Evolutionary conservation across 2,113 vertebrate genomes (phyloP), one percentile per base, ranked within the genome.

Genomic region (Bolborhynchus lineola): DNA sequence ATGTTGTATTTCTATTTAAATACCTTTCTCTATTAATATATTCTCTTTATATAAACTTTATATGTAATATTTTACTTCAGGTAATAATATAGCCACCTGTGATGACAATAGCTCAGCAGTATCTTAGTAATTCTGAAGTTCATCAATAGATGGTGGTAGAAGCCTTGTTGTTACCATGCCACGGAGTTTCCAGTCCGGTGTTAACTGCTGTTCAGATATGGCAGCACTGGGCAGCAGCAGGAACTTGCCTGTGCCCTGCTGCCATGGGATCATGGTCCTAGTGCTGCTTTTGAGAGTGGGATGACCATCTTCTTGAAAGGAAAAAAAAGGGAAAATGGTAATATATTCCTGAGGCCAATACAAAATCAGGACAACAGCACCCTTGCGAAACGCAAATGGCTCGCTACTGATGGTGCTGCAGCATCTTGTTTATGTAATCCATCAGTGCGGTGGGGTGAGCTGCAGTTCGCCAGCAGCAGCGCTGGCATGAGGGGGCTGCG

Each of bases 71-170:
- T 69, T 57, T 13, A n/a, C 76, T 55, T 29, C 2, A 15, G 1
- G 10, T 2, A 8, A 19, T 41, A 33, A 52, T 57, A 13, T 1
- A 47, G 37, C 52, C 26, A 18, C 23, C 46, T 5, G 0, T 17
- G 55, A 20, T 29, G 46, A 37, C 4, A 18, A 5, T 24, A 35
- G 11, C 53, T 46, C 16, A 21, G 42, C 33, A 18, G 67, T 3
- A 1, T 11, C 69, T 31, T 7, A 11, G 92, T 37, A 78, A 11
- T 96, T 91, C 84, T 24, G 33, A 21, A 79, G 37, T 37, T 14
- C 26, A 82, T 52, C 97, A 64, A 13, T 8, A 97, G 97, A 13
- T 93, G 97, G 97, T 96, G 96, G 92, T 83, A 90, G 81, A 86
- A 65, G 37, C 79, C 26, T 10, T 3, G 7, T 24, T 29, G 1